Conservation (phyloP, 1,140 invertebrate species). For the Plodia interpunctella region DNA sequence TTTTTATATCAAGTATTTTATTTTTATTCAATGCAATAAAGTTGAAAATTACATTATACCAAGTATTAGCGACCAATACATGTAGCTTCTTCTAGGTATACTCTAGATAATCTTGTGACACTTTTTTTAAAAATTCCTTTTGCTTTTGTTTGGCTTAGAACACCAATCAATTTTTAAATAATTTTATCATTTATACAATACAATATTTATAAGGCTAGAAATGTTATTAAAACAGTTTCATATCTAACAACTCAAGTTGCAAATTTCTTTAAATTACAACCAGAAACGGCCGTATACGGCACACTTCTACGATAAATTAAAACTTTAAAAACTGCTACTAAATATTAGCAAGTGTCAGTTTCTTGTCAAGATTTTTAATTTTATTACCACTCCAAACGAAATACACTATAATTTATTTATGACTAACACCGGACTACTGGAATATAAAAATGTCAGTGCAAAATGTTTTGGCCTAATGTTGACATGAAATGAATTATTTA, state of each 20-base stretch:
- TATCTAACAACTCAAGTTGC: not conserved
- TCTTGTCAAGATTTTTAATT: not conserved
- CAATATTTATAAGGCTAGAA: too few relatives aligned
- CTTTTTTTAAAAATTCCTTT: too few relatives aligned
- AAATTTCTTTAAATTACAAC: not conserved
- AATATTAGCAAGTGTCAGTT: not conserved
- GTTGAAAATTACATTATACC: too few relatives aligned
- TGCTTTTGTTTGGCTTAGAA: too few relatives aligned
- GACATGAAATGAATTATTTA: conserved; percentile 5
- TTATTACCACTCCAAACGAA: not conserved
- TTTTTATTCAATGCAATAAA: too few relatives aligned
- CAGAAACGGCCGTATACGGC: not conserved
- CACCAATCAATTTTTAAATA: too few relatives aligned
- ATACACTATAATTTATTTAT: not conserved
- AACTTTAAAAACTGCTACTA: not conserved
- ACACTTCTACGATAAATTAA: not conserved
- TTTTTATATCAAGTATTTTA: too few relatives aligned
- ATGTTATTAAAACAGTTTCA: not conserved
- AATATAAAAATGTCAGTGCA: not conserved
- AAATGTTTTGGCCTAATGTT: not conserved
- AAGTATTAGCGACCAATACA: too few relatives aligned
- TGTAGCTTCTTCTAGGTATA: too few relatives aligned
- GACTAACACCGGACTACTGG: not conserved
- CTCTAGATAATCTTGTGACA: too few relatives aligned
- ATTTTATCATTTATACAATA: too few relatives aligned